These are phyloP conservation scores for Holotrichia oblita DNA, from an alignment of 1,140 invertebrate genomes.

Conservation along the genomic window DNA sequence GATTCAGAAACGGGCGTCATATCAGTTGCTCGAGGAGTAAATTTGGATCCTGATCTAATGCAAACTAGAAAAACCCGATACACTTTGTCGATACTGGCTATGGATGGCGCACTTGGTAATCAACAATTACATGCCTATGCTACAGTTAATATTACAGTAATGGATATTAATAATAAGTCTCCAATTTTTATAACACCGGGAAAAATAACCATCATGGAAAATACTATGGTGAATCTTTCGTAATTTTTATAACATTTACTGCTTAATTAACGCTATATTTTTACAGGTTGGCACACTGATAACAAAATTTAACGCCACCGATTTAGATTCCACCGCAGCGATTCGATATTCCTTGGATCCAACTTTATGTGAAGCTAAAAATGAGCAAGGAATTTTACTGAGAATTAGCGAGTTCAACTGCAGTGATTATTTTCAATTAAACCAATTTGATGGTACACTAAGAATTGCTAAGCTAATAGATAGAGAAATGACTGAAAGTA, in stretches of 20 bases:
- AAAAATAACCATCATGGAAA: constrained; percentile 75
- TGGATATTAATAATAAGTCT: constrained; percentile 92
- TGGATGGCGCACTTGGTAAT: constrained; percentile 87
- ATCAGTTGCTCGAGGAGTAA: constrained; percentile 84
- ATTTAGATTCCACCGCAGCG: constrained; percentile 80
- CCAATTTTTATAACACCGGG: constrained; percentile 78
- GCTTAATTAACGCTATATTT: neutral
- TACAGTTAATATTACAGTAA: constrained; percentile 84
- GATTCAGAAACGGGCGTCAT: constrained; percentile 84
- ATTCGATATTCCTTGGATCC: constrained; percentile 79
- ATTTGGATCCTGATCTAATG: constrained; percentile 88
- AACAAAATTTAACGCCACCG: constrained; percentile 75
- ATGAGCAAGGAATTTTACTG: constrained; percentile 79
- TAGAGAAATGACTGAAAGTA: constrained; percentile 83
- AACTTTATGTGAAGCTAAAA: constrained; percentile 76
- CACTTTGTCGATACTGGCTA: constrained; percentile 75
- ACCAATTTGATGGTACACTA: constrained; percentile 78
- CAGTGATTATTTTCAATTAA: constrained; percentile 76
- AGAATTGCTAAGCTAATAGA: constrained; percentile 75
- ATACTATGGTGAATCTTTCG: constrained; percentile 69
- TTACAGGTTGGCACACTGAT: constrained; percentile 73
- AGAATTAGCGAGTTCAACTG: constrained; percentile 78
- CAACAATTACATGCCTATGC: constrained; percentile 76
- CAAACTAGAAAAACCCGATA: constrained; percentile 76
- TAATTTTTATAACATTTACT: constrained; percentile 45